A percentile compares a stretch with the other conserved stretches of the same genome.
Evolutionary conservation across 2,888 invertebrate species (phyloP).

Genomic region (Lissonota sp.): DNA sequence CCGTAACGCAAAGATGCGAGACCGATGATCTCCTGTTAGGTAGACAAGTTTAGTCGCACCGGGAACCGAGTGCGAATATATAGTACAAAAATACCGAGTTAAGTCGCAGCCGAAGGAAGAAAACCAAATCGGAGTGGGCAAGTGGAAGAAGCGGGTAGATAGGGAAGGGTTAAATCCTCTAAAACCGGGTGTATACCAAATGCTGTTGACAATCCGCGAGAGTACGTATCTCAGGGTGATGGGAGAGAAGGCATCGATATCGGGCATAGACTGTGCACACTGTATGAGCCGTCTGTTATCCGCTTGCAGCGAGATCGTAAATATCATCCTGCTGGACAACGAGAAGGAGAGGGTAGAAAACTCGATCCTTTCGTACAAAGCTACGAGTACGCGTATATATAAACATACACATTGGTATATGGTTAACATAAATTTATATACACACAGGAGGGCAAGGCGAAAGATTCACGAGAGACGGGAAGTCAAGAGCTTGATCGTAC

Average conservation of each 20-base stretch:
- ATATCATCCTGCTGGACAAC: constrained; percentile 59
- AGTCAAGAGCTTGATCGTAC: constrained; percentile 63
- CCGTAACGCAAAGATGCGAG: not conserved
- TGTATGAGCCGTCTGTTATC: constrained; percentile 55
- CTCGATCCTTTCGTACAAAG: constrained; percentile 31
- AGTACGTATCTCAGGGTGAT: constrained; percentile 53
- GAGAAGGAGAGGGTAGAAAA: constrained; percentile 51
- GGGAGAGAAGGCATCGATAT: constrained; percentile 42
- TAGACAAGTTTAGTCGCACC: too few relatives aligned
- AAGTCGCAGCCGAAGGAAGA: constrained; percentile 19
- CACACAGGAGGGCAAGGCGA: constrained; percentile 36
- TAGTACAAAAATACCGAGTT: too few relatives aligned
- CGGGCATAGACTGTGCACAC: constrained; percentile 12
- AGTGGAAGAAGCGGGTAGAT: constrained; percentile 14
- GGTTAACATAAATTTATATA: too few relatives aligned
- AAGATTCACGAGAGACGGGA: constrained; percentile 54
- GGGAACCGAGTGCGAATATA: too few relatives aligned
- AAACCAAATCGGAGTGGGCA: constrained; percentile 16
- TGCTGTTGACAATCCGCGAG: constrained; percentile 51
- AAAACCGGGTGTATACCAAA: constrained; percentile 48
- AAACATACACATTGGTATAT: too few relatives aligned
- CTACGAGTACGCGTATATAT: constrained; percentile 4
- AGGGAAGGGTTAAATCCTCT: constrained; percentile 37
- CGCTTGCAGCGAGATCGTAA: constrained; percentile 62
- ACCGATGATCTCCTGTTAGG: constrained; percentile 27